Percentiles rank a stretch among this genome's conserved stretches.
Evolutionary conservation across 2,888 invertebrate genomes (phyloP).

Genomic region (Encarsia formosa): DNA sequence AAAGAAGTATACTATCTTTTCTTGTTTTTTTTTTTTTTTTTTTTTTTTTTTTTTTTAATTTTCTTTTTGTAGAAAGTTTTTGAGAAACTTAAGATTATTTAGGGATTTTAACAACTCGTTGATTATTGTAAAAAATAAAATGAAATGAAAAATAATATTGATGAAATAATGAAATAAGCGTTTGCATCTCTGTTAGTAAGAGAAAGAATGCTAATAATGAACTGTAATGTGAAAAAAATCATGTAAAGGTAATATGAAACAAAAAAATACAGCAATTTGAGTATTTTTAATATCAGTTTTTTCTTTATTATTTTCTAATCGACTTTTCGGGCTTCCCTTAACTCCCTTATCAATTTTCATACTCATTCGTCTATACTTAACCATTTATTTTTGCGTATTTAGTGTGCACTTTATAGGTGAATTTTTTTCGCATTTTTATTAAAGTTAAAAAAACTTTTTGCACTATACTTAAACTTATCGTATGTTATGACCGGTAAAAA

Average conservation of each 20-base stretch:
- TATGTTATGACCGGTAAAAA: too few relatives aligned
- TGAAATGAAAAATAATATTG: too few relatives aligned
- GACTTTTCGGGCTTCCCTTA: slow-evolving; percentile 31
- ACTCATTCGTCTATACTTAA: neutral
- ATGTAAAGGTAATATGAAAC: slow-evolving; percentile 14
- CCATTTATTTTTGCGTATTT: neutral
- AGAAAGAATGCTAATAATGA: neutral
- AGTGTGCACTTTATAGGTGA: slow-evolving; percentile 1
- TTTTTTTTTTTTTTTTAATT: too few relatives aligned
- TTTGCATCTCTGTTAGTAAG: neutral
- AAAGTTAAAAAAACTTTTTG: slow-evolving; percentile 38
- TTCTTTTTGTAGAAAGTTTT: too few relatives aligned
- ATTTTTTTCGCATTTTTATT: slow-evolving; percentile 25
- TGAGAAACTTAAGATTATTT: too few relatives aligned
- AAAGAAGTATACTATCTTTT: too few relatives aligned
- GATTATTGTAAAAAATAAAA: too few relatives aligned
- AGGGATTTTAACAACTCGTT: too few relatives aligned
- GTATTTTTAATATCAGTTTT: slow-evolving; percentile 29
- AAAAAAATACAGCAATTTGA: slow-evolving; percentile 23
- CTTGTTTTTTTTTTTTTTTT: too few relatives aligned
- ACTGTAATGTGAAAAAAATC: neutral
- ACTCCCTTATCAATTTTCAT: neutral
- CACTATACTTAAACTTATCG: too few relatives aligned
- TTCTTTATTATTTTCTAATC: slow-evolving; percentile 38
- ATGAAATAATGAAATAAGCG: too few relatives aligned